Base-by-base conservation (phyloP, 2,113 vertebrate species). In the Prunella himalayana region DNA sequence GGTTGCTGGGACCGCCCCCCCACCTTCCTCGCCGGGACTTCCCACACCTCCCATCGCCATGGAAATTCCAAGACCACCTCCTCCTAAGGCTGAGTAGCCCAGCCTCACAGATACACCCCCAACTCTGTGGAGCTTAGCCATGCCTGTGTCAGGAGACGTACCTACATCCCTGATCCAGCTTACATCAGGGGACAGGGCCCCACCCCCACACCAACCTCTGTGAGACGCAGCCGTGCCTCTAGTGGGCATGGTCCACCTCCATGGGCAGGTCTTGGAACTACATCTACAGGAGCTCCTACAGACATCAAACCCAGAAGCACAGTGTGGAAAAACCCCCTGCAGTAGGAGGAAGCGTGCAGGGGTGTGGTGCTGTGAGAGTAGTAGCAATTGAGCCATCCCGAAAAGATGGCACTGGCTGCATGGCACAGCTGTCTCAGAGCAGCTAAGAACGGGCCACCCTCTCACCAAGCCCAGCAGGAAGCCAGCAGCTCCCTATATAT, bases 1-100 rank as follows among this genome's bases (percentile, higher is more conserved):
- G n/a, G 56, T 35, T 4, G 5, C n/a, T 57, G 54, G 54, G 54
- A 57, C 33, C 10, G 21, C 13, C 30, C 20, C 56, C n/a, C 10
- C 7, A 24, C 22, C 22, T 16, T 35, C n/a, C 22, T 59, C 3
- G 2, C 23, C 15, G 0, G n/a, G 9, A 14, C 22, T 35, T 24
- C 56, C 15, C 15, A 5, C 33, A 16, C 22, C 23, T 59, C 56
- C 33, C n/a, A 35, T 59, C 9, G 2, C 56, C n/a, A 59, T 35
- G n/a, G 22, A 59, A 59, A 24, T 35, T 15, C 15, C 22, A 35
- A 35, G n/a, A 25, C 56, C 56, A 59, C n/a, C 22, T 57, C 33
- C 56, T 59, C 10, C 22, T 59, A 24, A 16, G n/a, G 22, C 56
- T 24, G 21, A 21, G 20, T 22, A 22, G 33, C 21, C 54, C 33